Percentiles rank a stretch among this genome's conserved stretches.
These are phyloP conservation scores for Leptoteleia sp. DNA, from an alignment of 1,140 invertebrate species.

Conservation along the genomic window DNA sequence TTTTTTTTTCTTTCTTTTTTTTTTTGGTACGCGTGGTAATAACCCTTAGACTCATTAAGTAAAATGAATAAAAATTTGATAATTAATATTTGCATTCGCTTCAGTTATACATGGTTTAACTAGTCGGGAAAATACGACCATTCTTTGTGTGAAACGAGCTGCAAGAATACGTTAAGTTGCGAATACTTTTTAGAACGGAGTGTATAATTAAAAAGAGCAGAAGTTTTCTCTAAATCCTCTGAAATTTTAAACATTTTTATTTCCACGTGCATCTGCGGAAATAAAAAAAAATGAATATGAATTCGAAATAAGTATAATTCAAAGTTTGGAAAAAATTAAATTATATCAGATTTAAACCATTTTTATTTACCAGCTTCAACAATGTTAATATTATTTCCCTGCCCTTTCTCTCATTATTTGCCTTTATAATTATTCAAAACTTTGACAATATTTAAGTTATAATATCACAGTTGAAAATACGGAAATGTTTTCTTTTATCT, in stretches of 20 bases:
- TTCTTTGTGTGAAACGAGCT: conserved; percentile 43
- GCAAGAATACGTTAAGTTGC: conserved; percentile 33
- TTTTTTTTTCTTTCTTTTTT: neutral
- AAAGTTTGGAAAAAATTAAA: too few species aligned
- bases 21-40: too few species aligned
- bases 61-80: conserved; percentile 29
- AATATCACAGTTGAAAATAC: too few species aligned
- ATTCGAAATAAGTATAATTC: conserved; percentile 12
- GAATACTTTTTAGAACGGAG: conserved; percentile 23
- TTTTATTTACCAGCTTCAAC: too few species aligned
- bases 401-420: too few species aligned
- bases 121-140: conserved; percentile 26
- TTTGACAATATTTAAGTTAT: too few species aligned
- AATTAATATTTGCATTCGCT: conserved; percentile 31
- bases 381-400: too few species aligned
- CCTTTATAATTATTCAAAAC: too few species aligned
- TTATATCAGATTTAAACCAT: too few species aligned
- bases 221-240: conserved; percentile 15
- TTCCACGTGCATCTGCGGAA: neutral
- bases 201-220: conserved; percentile 43
- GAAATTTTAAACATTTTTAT: conserved; percentile 23
- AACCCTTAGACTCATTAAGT: conserved; percentile 19
- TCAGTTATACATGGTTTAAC: conserved; percentile 38
- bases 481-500: too few species aligned
- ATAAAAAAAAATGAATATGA: neutral